Evolutionary conservation across 2,113 vertebrate genomes (phyloP), one percentile per base, ranked within the genome.

Genomic region (Engystomops pustulosus): DNA sequence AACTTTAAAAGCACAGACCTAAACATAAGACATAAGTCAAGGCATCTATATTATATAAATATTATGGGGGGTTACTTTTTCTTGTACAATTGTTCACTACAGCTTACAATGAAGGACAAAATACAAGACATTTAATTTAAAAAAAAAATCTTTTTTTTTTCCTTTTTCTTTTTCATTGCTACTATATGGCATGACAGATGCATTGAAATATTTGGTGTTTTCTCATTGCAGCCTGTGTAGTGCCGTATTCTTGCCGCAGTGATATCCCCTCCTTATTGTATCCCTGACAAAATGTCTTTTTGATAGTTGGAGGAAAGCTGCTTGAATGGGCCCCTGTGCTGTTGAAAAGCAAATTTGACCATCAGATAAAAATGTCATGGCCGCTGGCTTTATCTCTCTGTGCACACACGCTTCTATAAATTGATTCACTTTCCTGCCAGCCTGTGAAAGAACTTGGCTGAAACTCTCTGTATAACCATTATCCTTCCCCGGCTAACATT

Each of bases 381-480:
- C 69, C 51, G 51, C 80, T 74, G 72, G 65, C 23, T 85, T 78
- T 85, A 85, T 85, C 65, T 85, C 83, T 51, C 30, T 85, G 34
- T 58, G 47, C 70, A 84, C 74, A 79, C 83, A 72, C 68, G 67
- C 62, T 55, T 41, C 34, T 45, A 78, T 53, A 85, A 85, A 85
- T 85, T 78, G 74, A 85, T 79, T 85, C 62, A 55, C 65, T 85
- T 79, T 44, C 17, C 74, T 85, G 74, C 75, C 83, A 85, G 60
- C 60, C 62, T 36, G 55, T 78, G 60, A 78, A 85, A 70, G 83
- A 67, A 85, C 47, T 77, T 84, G 82, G 72, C 72, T 47, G 60
- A 74, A 77, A 41, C 58, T 83, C 81, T 72, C 65, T 41, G 38
- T 65, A 47, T 76, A 60, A 85, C 74, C 68, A 85, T 85, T 85